These are phyloP conservation scores for Tachina grossa DNA, from an alignment of 2,888 invertebrate genomes.

Conservation along the genomic window DNA sequence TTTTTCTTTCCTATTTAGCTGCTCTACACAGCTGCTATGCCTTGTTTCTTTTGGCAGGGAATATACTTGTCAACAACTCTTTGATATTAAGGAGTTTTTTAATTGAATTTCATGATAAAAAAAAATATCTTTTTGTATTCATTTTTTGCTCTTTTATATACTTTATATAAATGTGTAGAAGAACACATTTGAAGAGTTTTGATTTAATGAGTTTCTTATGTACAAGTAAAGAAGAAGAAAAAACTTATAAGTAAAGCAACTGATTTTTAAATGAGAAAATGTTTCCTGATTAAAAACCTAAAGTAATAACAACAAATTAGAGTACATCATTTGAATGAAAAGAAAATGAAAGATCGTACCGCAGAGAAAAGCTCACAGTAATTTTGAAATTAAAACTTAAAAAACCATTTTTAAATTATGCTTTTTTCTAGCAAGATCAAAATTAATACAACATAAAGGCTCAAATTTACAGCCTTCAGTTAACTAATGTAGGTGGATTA, in stretches of 20 bases:
- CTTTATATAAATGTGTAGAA: background rate
- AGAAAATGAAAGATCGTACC: background rate
- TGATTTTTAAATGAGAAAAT: slow-evolving; percentile 62
- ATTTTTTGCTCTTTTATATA: slow-evolving; percentile 40
- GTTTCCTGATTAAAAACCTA: slow-evolving; percentile 47
- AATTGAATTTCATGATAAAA: slow-evolving; percentile 69
- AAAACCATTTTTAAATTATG: too few species aligned
- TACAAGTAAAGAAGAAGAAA: slow-evolving; percentile 31
- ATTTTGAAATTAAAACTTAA: too few species aligned
- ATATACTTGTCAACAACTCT: slow-evolving; percentile 70
- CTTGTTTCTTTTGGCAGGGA: slow-evolving; percentile 24
- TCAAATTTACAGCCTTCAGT: too few species aligned
- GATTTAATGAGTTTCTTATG: slow-evolving; percentile 70
- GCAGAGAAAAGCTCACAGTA: too few species aligned
- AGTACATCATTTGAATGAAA: slow-evolving; percentile 11
- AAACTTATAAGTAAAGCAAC: slow-evolving; percentile 35
- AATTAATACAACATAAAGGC: too few species aligned
- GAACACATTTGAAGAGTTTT: slow-evolving; percentile 68
- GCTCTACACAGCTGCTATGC: background rate
- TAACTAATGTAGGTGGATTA: too few species aligned
- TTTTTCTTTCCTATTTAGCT: background rate
- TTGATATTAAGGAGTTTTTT: slow-evolving; percentile 69
- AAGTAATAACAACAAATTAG: slow-evolving; percentile 10
- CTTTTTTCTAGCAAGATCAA: too few species aligned
- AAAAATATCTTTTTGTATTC: slow-evolving; percentile 49